Conservation (phyloP, 2,888 invertebrate species). For the Pammene aurita region DNA sequence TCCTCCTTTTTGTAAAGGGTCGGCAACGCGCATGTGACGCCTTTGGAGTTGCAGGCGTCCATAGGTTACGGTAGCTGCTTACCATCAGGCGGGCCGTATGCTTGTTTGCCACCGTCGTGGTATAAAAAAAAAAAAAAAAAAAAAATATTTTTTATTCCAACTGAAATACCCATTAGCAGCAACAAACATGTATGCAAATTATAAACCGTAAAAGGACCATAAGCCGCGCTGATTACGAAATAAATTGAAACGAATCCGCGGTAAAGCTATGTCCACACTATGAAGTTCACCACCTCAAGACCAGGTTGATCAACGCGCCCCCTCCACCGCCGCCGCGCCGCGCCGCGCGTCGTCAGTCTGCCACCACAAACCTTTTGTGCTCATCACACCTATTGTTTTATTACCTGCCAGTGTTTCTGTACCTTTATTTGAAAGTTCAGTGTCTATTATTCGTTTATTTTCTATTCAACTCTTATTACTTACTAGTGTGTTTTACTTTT, state of each 20-base stretch:
- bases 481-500: conserved; percentile 30
- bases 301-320: conserved; percentile 56
- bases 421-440: conserved; percentile 54
- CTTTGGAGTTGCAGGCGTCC: too few relatives aligned
- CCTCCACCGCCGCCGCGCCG: conserved; percentile 53
- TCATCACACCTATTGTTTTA: conserved; percentile 61
- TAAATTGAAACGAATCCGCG: not conserved
- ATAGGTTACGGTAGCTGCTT: too few relatives aligned
- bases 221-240: not conserved
- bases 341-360: conserved; percentile 55
- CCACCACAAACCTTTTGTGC: conserved; percentile 49
- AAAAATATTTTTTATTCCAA: too few relatives aligned
- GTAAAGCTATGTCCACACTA: conserved; percentile 34
- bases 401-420: conserved; percentile 35
- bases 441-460: conserved; percentile 45
- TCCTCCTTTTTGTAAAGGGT: too few relatives aligned
- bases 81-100: too few relatives aligned
- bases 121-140: too few relatives aligned
- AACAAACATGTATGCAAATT: too few relatives aligned
- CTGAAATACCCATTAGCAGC: too few relatives aligned
- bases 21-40: too few relatives aligned
- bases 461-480: conserved; percentile 35
- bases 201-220: too few relatives aligned
- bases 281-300: conserved; percentile 46
- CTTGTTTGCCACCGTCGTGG: too few relatives aligned